These are phyloP conservation scores for Carlito syrichta DNA, from an alignment of 2,113 vertebrate genomes.

Conservation along the genomic window DNA sequence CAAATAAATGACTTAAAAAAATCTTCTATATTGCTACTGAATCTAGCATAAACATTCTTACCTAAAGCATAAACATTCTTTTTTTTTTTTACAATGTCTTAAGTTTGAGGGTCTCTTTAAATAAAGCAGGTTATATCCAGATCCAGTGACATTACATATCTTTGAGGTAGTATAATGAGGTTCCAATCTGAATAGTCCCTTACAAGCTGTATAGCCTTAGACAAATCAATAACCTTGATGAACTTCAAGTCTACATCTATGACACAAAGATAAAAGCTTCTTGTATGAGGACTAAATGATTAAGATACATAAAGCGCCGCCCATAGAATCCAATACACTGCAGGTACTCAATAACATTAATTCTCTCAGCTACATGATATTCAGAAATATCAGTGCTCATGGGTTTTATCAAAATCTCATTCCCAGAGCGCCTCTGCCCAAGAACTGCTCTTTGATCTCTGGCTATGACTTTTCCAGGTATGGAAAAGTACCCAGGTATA, in stretches of 20 bases:
- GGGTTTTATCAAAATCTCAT: background rate
- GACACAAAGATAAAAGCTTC: background rate
- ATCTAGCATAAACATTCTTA: constrained; percentile 14
- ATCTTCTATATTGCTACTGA: background rate
- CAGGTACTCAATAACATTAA: background rate
- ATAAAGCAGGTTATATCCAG: background rate
- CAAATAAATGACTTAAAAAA: no score
- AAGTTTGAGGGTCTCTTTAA: background rate
- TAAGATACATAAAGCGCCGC: background rate
- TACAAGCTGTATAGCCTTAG: background rate
- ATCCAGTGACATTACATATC: background rate
- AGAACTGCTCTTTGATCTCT: background rate
- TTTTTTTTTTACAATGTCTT: background rate
- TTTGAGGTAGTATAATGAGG: background rate
- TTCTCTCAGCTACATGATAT: background rate
- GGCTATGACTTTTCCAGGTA: background rate
- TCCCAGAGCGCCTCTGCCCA: background rate
- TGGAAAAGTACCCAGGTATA: background rate
- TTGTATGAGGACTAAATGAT: background rate
- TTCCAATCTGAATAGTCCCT: background rate
- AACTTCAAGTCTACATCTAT: background rate
- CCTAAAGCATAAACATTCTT: background rate
- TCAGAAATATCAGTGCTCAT: background rate
- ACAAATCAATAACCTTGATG: background rate
- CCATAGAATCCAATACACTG: background rate